Evolutionary conservation across 2,797 vertebrate genomes (phyloP).

Genomic region (Pangasius larnaudii): DNA sequence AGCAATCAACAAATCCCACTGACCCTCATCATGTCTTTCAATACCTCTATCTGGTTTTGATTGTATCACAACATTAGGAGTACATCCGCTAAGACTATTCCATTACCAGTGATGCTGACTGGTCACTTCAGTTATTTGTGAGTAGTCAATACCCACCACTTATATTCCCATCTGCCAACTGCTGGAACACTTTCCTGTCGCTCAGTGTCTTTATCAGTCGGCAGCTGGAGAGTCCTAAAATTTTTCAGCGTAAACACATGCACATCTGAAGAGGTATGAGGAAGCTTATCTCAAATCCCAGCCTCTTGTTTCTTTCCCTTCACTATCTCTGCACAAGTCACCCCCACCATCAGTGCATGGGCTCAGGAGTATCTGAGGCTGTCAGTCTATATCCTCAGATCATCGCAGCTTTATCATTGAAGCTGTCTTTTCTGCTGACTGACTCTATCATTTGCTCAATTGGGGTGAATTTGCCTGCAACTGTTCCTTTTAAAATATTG

Average conservation of each 20-base stretch:
- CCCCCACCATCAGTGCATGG: slow-evolving; percentile 9
- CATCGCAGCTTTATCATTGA: slow-evolving; percentile 39
- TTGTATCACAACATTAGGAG: slow-evolving; percentile 46
- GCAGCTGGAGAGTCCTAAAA: slow-evolving; percentile 55
- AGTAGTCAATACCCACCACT: slow-evolving; percentile 45
- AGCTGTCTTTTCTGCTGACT: slow-evolving; percentile 28
- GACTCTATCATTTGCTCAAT: slow-evolving; percentile 24
- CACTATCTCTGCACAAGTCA: slow-evolving; percentile 31
- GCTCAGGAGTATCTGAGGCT: slow-evolving; percentile 34
- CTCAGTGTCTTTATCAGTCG: slow-evolving; percentile 53
- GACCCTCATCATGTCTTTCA: slow-evolving; percentile 39
- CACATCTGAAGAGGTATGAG: slow-evolving; percentile 52
- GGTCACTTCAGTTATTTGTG: slow-evolving; percentile 39
- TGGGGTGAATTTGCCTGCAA: slow-evolving; percentile 22
- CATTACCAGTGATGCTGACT: slow-evolving; percentile 52
- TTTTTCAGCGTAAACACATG: slow-evolving; percentile 57
- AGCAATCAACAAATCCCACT: slow-evolving; percentile 37
- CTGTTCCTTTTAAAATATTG: slow-evolving; percentile 15
- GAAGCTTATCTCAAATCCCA: slow-evolving; percentile 60
- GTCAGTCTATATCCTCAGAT: slow-evolving; percentile 43
- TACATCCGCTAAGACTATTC: slow-evolving; percentile 41
- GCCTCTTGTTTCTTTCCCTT: slow-evolving; percentile 57
- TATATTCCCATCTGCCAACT: slow-evolving; percentile 45
- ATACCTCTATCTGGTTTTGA: slow-evolving; percentile 41
- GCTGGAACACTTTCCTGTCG: slow-evolving; percentile 45